Evolutionary conservation across 2,797 vertebrate species (phyloP).

Genomic region (Hylomyscus alleni): DNA sequence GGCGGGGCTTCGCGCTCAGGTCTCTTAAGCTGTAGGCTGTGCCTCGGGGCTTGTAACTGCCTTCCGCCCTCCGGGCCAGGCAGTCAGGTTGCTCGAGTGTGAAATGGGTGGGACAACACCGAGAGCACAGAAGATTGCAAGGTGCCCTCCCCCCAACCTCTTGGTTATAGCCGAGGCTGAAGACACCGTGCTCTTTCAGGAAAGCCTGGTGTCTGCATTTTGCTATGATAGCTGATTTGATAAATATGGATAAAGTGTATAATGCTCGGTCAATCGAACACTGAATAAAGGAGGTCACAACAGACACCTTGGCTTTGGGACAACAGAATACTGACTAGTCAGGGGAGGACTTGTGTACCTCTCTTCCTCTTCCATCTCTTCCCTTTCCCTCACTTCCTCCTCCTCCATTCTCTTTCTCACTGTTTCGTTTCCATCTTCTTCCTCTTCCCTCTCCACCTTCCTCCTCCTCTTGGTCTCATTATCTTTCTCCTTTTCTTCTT

Average conservation of each 20-base stretch:
- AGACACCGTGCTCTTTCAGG: not conserved
- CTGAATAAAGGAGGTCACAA: not conserved
- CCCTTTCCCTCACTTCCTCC: not conserved
- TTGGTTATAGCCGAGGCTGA: not conserved
- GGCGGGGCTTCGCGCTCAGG: fast-evolving
- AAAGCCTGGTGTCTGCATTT: not conserved
- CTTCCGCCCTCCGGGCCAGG: not conserved
- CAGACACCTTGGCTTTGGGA: not conserved
- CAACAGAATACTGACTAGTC: fast-evolving
- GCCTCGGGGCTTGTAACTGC: not conserved
- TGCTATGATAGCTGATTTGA: not conserved
- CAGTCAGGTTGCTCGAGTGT: fast-evolving
- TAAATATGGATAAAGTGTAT: not conserved
- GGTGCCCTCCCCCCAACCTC: fast-evolving
- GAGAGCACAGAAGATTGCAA: not conserved
- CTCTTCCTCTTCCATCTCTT: not conserved
- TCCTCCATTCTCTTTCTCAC: too few species aligned
- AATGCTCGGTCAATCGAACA: not conserved
- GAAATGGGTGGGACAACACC: fast-evolving
- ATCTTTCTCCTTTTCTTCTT: too few species aligned
- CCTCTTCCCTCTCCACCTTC: not conserved
- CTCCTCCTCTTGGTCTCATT: not conserved
- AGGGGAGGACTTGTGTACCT: too few species aligned
- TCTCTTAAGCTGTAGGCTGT: not conserved
- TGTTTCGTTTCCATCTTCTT: not conserved